A percentile compares a stretch with the other conserved stretches of the same genome.
Evolutionary conservation across 2,797 vertebrate genomes (phyloP).

Genomic region (Chaetophractus vellerosus): DNA sequence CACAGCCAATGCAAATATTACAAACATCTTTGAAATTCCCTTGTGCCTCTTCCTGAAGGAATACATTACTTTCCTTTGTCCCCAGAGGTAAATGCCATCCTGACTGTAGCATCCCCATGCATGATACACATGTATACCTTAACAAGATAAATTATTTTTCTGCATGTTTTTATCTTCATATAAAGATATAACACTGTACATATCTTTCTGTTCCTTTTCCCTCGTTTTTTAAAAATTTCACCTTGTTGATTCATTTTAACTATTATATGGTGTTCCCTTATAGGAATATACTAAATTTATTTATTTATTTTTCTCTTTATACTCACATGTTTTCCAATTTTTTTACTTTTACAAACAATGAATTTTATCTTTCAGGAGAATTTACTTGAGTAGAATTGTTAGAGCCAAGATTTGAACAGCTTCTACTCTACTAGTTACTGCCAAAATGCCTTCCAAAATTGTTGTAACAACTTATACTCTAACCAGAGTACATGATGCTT

Average conservation of each 20-base stretch:
- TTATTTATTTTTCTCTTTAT: not conserved
- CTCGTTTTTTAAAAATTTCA: constrained; percentile 22
- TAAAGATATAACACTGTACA: not conserved
- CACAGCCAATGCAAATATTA: not conserved
- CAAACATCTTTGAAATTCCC: not conserved
- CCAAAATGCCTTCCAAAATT: not conserved
- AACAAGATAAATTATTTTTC: not conserved
- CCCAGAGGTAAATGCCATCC: not conserved
- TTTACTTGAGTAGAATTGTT: not conserved
- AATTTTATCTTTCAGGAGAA: not conserved
- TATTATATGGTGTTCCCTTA: not conserved
- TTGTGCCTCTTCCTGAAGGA: not conserved
- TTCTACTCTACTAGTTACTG: not conserved
- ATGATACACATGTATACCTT: not conserved
- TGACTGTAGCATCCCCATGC: not conserved
- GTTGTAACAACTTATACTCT: not conserved
- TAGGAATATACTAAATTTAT: not conserved
- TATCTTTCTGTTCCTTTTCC: not conserved
- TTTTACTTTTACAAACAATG: not conserved
- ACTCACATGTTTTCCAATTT: not conserved
- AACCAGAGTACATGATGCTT: not conserved
- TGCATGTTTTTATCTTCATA: not conserved
- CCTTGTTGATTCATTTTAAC: not conserved
- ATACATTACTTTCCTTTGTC: not conserved
- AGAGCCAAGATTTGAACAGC: not conserved